A percentile compares a stretch with the other conserved stretches of the same genome.
Conservation (phyloP, 2,113 vertebrate genomes). For the Pyxicephalus adspersus region DNA sequence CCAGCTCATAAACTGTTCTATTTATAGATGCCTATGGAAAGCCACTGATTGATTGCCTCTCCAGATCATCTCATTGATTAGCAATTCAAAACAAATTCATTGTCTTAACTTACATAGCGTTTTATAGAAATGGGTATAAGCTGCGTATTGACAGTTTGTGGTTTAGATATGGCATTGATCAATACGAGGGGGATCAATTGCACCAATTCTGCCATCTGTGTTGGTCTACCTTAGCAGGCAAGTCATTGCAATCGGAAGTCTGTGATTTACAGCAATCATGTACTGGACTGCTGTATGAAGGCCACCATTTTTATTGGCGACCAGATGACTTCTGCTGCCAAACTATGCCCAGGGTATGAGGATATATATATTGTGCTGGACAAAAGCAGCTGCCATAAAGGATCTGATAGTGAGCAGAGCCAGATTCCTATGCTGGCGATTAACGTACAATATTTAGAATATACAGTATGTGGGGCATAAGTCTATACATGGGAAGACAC, state of each 20-base stretch:
- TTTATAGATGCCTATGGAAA: conserved; percentile 42
- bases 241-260: background rate
- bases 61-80: conserved; percentile 45
- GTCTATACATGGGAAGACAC: background rate
- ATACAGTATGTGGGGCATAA: background rate
- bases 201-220: conserved; percentile 1
- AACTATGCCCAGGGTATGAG: background rate
- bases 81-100: conserved; percentile 35
- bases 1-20: conserved; percentile 35
- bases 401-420: background rate
- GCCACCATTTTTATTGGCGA: background rate
- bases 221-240: background rate
- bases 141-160: background rate
- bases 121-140: conserved; percentile 22
- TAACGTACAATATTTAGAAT: background rate
- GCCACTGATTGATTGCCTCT: conserved; percentile 34
- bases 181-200: background rate
- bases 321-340: background rate
- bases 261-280: background rate
- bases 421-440: too few relatives aligned
- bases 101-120: conserved; percentile 20
- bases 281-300: background rate
- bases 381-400: background rate
- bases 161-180: background rate
- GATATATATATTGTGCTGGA: background rate